These are phyloP conservation scores for Boloria selene DNA, from an alignment of 2,888 invertebrate species.

Conservation along the genomic window DNA sequence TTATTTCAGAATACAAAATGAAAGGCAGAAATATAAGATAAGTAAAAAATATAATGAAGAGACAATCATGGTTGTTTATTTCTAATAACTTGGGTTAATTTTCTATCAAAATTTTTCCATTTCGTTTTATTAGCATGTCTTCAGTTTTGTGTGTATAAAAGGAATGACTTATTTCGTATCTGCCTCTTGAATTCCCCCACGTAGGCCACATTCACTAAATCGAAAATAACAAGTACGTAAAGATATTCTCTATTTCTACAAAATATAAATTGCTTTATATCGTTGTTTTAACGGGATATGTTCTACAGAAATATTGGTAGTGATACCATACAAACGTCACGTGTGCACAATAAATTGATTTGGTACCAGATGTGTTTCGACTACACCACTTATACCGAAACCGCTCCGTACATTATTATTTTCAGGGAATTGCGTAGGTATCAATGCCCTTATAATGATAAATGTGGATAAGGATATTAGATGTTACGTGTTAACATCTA, in stretches of 20 bases:
- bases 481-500: conserved; percentile 14
- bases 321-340: conserved; percentile 52
- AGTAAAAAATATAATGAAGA: too few relatives aligned
- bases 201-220: not conserved
- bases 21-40: too few relatives aligned
- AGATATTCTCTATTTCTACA: conserved; percentile 16
- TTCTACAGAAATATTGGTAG: conserved; percentile 32
- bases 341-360: conserved; percentile 64
- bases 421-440: conserved; percentile 29
- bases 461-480: conserved; percentile 15
- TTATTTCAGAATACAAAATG: too few relatives aligned
- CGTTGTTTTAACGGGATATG: conserved; percentile 34
- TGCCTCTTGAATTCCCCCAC: not conserved
- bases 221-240: conserved; percentile 7
- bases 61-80: too few relatives aligned
- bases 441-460: conserved; percentile 4
- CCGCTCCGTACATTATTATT: conserved; percentile 60
- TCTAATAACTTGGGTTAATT: too few relatives aligned
- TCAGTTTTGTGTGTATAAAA: too few relatives aligned
- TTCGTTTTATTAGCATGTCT: too few relatives aligned
- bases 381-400: conserved; percentile 55
- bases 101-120: too few relatives aligned
- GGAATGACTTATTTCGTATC: too few relatives aligned
- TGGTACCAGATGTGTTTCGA: conserved; percentile 61
- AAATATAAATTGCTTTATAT: conserved; percentile 18